phyloP scores from a whole-genome alignment of 2,113 vertebrate genomes.

The Mastomys coucha region DNA sequence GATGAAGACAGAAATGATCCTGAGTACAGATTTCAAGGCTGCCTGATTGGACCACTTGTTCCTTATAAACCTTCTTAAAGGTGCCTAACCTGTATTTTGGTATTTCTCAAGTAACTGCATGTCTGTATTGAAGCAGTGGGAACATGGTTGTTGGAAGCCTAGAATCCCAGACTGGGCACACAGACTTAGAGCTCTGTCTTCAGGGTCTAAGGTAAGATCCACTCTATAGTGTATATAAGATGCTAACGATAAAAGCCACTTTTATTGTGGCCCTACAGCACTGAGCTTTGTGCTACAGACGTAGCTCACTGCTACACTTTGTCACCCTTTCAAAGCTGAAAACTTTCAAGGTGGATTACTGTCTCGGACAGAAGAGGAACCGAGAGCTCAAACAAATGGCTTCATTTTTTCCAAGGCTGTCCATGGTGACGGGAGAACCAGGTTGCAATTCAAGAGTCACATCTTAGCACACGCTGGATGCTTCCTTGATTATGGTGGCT shows the following conservation, averaged over 20 bases:
- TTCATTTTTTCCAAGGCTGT: neutral
- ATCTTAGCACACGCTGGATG: neutral
- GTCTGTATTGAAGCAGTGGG: neutral
- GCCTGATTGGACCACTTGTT: neutral
- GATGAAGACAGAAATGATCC: conserved; percentile 41
- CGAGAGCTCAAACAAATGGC: neutral
- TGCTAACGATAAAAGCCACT: neutral
- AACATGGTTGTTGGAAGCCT: neutral
- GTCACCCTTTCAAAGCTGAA: neutral
- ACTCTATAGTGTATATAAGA: neutral
- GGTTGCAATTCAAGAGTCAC: neutral
- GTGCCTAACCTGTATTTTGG: neutral
- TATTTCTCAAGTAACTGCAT: neutral
- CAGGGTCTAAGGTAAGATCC: neutral
- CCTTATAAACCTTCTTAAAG: neutral
- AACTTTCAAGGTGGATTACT: neutral
- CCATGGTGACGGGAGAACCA: neutral
- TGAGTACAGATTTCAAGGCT: neutral
- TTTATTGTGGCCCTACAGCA: neutral
- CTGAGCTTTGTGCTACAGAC: neutral
- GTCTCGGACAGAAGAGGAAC: neutral
- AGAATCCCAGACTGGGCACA: neutral
- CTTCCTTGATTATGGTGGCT: neutral
- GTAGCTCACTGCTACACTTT: neutral
- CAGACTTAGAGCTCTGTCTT: neutral